These are phyloP conservation scores for Himalopsyche kuldschensis DNA, from an alignment of 2,888 invertebrate genomes.

Conservation along the genomic window DNA sequence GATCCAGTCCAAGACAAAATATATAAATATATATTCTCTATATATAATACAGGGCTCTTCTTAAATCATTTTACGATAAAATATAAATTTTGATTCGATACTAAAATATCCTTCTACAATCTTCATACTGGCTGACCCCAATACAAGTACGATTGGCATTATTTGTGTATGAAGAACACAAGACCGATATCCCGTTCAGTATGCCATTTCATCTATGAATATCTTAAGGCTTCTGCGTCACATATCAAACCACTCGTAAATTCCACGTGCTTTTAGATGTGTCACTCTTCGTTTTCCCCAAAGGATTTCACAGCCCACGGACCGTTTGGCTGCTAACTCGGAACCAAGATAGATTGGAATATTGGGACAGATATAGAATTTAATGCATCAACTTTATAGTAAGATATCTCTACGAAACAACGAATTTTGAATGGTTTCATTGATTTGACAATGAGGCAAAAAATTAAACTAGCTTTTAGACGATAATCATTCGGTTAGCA, in stretches of 20 bases:
- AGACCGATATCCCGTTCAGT: background rate
- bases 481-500: too few species aligned
- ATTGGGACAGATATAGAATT: background rate
- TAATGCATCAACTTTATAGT: too few species aligned
- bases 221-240: background rate
- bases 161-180: background rate
- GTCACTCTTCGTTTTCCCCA: background rate
- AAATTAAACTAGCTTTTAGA: too few species aligned
- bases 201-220: background rate
- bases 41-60: too few species aligned
- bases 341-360: background rate
- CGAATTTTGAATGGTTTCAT: too few species aligned
- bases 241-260: background rate
- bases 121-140: background rate
- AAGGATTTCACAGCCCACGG: background rate
- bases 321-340: background rate
- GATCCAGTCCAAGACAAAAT: too few species aligned
- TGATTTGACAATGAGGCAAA: too few species aligned
- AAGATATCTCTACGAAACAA: too few species aligned
- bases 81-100: too few species aligned
- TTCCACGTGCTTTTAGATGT: background rate
- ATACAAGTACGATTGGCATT: background rate
- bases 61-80: too few species aligned
- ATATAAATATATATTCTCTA: too few species aligned
- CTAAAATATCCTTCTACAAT: background rate